Base-by-base conservation (phyloP, 2,113 vertebrate genomes). In the Arenaria interpres region DNA sequence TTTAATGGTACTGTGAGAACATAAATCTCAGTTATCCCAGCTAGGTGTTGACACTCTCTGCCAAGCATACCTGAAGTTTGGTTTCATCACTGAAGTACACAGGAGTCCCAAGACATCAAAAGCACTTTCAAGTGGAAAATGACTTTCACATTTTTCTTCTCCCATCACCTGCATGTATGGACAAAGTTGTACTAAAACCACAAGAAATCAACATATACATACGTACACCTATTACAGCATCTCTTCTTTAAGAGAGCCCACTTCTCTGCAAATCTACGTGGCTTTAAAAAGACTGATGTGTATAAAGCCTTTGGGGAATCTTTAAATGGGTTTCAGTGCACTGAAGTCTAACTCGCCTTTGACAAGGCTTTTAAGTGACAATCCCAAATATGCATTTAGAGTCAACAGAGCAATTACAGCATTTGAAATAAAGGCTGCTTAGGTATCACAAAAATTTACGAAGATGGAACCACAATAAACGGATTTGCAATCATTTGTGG, bases 81-180 rank as follows among this genome's bases (percentile, higher is more conserved):
- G 32, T 77, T 90, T 94, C 92, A 96, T 53, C 68, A 86, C 23
- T 75, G 69, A 91, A 85, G 77, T 72, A 73, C 45, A 17, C 12
- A 54, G 80, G 43, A 88, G 46, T 62, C 85, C 87, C 80, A 92
- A 2, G 5, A 97, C 72, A 98, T 79, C 60, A 91, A 96, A 97
- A 91, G 18, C 62, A 94, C 83, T 96, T 96, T 93, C 64, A 96
- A 91, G 43, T 72, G 54, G 72, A 94, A 96, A 96, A 86, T 64
- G 18, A 91, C 59, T 96, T 93, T 18, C 54, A 66, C 13, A 1
- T 85, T 93, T 90, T 93, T 25, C 18, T 39, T 88, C 20, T 78
- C 85, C 68, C 35, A 51, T 24, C 32, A 69, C 14, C 54, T 82
- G 56, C 86, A 63, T n/a, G 13, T 56, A 28, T 85, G 60, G 76